Evolutionary conservation across 2,113 vertebrate genomes (phyloP).

Genomic region (Sisor rabdophorus): DNA sequence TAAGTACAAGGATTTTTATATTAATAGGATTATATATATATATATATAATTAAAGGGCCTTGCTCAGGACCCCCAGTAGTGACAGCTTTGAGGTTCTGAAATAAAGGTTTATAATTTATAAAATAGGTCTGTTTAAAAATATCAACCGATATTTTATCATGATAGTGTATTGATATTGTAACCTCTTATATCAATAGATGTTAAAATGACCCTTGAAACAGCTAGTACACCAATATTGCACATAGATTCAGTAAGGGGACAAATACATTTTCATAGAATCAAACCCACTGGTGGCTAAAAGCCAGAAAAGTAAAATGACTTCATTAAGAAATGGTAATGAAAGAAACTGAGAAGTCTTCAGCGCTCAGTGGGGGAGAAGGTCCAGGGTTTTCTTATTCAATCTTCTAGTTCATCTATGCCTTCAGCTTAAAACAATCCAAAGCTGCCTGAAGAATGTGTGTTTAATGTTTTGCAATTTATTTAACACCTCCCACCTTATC

Average conservation of each 20-base stretch:
- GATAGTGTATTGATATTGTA: too few species aligned
- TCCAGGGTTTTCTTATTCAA: constrained; percentile 13
- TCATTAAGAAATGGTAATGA: constrained; percentile 64
- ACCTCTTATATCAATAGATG: too few species aligned
- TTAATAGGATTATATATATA: too few species aligned
- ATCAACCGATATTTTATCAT: too few species aligned
- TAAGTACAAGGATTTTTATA: too few species aligned
- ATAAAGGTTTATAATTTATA: too few species aligned
- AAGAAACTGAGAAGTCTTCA: neutral
- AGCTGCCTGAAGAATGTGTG: neutral
- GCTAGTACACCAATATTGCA: too few species aligned
- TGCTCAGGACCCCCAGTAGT: too few species aligned
- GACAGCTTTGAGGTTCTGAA: too few species aligned
- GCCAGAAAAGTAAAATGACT: neutral
- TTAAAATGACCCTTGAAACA: too few species aligned
- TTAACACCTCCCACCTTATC: constrained; percentile 51
- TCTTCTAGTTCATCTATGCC: neutral
- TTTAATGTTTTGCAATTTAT: neutral
- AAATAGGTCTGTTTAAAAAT: too few species aligned
- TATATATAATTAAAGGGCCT: too few species aligned
- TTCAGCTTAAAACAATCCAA: neutral
- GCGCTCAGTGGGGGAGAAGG: constrained; percentile 23
- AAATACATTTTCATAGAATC: constrained; percentile 4
- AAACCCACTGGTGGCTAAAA: neutral
- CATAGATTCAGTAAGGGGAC: neutral